These are phyloP conservation scores for Bradysia coprophila DNA, from an alignment of 1,140 invertebrate species.

Conservation along the genomic window DNA sequence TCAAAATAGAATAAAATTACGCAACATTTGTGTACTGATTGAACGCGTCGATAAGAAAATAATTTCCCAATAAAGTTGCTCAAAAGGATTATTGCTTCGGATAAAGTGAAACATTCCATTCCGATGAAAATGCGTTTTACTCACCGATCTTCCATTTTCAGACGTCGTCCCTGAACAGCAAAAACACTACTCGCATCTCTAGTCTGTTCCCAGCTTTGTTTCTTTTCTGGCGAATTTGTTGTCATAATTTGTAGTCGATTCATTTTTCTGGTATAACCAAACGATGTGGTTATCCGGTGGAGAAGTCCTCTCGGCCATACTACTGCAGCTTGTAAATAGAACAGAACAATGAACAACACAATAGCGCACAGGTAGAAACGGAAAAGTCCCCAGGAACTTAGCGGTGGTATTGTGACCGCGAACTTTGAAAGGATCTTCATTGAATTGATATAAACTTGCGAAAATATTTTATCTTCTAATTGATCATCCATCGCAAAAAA, in stretches of 20 bases:
- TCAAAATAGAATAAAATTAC: background rate
- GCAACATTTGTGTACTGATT: too few relatives aligned
- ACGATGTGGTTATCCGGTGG: conserved; percentile 46
- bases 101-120: background rate
- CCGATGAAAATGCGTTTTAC: conserved; percentile 28
- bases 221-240: conserved; percentile 30
- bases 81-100: too few relatives aligned
- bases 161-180: conserved; percentile 72
- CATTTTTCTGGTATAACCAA: conserved; percentile 35
- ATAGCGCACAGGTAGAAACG: conserved; percentile 47
- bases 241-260: conserved; percentile 30
- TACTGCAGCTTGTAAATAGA: conserved; percentile 61
- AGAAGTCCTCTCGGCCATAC: conserved; percentile 56
- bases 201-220: conserved; percentile 58
- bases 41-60: background rate
- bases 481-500: conserved; percentile 78
- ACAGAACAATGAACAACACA: conserved; percentile 42
- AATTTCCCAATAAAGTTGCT: background rate
- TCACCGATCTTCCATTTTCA: conserved; percentile 78
- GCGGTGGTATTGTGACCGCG: conserved; percentile 43
- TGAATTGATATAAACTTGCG: conserved; percentile 65
- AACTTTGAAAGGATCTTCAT: conserved; percentile 66
- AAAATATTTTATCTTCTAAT: conserved; percentile 66
- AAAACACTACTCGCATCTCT: conserved; percentile 59
- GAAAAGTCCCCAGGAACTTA: conserved; percentile 46